phyloP scores from a whole-genome alignment of 2,113 vertebrate species.

The Spermophilus dauricus region DNA sequence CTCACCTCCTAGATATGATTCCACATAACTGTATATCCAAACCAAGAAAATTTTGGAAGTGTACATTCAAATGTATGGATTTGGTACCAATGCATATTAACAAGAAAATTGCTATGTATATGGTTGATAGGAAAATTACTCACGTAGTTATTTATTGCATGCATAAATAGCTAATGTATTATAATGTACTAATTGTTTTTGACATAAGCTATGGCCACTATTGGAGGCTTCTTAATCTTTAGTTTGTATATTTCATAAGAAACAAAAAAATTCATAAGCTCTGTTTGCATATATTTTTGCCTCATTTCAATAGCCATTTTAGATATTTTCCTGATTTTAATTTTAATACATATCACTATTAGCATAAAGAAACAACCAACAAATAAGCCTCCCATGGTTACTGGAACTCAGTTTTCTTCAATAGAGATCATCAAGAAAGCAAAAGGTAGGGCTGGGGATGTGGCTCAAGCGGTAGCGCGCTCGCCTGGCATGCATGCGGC shows the following conservation, averaged over 20 bases:
- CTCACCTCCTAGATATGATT: not conserved
- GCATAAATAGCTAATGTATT: constrained; percentile 5
- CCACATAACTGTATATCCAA: not conserved
- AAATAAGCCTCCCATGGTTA: not conserved
- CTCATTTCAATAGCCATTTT: constrained; percentile 2
- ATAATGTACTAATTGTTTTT: not conserved
- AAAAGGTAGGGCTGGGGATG: too few species aligned
- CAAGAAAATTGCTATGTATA: not conserved
- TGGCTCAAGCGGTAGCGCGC: too few species aligned
- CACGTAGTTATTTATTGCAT: not conserved
- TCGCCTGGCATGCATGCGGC: too few species aligned
- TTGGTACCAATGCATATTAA: not conserved
- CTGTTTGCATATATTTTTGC: not conserved
- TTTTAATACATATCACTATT: not conserved
- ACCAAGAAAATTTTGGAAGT: not conserved
- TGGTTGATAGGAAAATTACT: not conserved
- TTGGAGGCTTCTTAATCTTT: not conserved
- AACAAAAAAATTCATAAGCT: not conserved
- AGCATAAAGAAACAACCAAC: not conserved
- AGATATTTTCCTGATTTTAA: not conserved
- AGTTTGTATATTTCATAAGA: not conserved
- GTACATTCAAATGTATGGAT: not conserved
- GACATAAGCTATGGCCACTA: not conserved
- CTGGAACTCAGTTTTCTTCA: constrained; percentile 18
- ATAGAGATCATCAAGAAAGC: constrained; percentile 36